These are phyloP conservation scores for Taxidea taxus DNA, from an alignment of 2,113 vertebrate genomes.

Conservation along the genomic window DNA sequence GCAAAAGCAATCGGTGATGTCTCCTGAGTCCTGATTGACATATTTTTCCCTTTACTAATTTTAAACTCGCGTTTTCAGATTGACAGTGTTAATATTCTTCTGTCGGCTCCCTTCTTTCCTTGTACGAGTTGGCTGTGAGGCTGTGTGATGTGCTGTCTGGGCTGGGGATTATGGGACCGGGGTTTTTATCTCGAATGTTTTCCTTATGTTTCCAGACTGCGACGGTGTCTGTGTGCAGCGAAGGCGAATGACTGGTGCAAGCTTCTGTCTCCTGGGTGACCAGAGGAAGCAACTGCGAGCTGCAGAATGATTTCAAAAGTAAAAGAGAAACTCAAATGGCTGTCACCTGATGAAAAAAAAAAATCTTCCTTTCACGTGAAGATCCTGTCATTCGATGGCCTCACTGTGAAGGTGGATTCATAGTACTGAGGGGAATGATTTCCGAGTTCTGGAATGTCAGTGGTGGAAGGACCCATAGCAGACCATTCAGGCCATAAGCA, in stretches of 20 bases:
- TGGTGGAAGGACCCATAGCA: neutral
- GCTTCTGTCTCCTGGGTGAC: neutral
- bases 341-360: neutral
- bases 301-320: neutral
- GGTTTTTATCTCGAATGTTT: neutral
- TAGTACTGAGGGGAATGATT: neutral
- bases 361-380: neutral
- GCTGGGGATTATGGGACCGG: neutral
- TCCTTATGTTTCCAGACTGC: neutral
- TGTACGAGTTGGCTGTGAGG: neutral
- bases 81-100: constrained; percentile 39
- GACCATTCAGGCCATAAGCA: neutral
- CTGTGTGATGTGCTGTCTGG: neutral
- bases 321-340: neutral
- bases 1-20: neutral
- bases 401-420: neutral
- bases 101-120: constrained; percentile 13
- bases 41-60: constrained; percentile 49
- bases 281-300: neutral
- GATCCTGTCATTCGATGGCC: neutral
- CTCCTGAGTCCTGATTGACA: constrained; percentile 14
- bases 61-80: neutral
- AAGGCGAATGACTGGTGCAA: neutral
- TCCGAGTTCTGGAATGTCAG: neutral
- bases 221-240: neutral